Evolutionary conservation across 2,113 vertebrate genomes (phyloP), one percentile per base, ranked within the genome.

Genomic region (Cariama cristata): DNA sequence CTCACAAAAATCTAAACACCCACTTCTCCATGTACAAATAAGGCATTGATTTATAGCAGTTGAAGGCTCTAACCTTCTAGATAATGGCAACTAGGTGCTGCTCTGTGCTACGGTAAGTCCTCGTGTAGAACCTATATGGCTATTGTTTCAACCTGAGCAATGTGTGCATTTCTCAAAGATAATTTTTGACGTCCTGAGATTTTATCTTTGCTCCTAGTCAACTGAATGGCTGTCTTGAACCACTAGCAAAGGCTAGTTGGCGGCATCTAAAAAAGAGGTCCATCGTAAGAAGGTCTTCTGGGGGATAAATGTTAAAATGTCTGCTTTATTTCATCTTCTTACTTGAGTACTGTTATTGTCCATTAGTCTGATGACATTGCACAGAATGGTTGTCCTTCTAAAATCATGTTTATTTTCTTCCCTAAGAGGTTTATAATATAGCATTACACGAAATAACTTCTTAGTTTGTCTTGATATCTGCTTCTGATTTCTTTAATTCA

Each of bases 121-220:
- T 67, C 1, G 0, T 32, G 19, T 23, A 83, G 66, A 73, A 55
- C 40, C 27, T 21, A 12, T 3, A 47, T 0, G 2, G 40, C n/a
- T 42, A 2, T 32, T 35, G 24, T 56, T 85, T 33, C 26, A 66
- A n/a, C 26, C 42, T 44, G 28, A 73, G 55, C 22, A n/a, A n/a
- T 0, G 4, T 23, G 9, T 40, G 30, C 7, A 14, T 38, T 86
- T 86, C 47, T 79, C 52, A 71, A 72, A 76, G 16, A 12, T 19
- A 23, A 33, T 44, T 21, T 53, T 75, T 62, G 28, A 67, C 27
- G 11, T 63, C 22, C 30, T 38, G 4, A 5, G 71, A 26, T 66
- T 62, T 93, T 72, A 50, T 58, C 38, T 88, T 75, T 86, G 32
- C 12, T 87, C 12, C 44, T 50, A 20, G n/a, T 42, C 53, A 47